Evolutionary conservation across 2,888 invertebrate species (phyloP).

Genomic region (Endotricha flammealis): DNA sequence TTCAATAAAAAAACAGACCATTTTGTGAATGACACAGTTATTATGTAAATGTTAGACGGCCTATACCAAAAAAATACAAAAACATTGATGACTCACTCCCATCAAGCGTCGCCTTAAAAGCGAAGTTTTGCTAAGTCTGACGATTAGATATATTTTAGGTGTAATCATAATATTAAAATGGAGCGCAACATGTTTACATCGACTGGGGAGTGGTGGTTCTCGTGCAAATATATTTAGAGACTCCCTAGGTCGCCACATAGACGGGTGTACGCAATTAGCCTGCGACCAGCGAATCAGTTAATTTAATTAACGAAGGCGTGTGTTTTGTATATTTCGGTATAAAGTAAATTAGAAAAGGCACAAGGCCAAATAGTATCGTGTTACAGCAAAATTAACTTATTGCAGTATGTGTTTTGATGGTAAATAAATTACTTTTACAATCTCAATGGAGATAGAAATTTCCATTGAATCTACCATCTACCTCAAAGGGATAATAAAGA

Average conservation of each 20-base stretch:
- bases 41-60: not conserved
- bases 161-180: slow-evolving; percentile 17
- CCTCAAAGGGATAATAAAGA: too few relatives aligned
- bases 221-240: slow-evolving; percentile 57
- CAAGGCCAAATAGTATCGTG: too few relatives aligned
- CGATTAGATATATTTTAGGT: slow-evolving; percentile 10
- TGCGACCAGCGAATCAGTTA: slow-evolving; percentile 40
- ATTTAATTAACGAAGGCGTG: slow-evolving; percentile 50
- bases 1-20: slow-evolving; percentile 32
- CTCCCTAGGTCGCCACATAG: slow-evolving; percentile 29
- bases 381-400: too few relatives aligned
- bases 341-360: slow-evolving; percentile 3
- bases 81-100: too few relatives aligned
- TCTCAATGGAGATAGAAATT: too few relatives aligned
- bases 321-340: slow-evolving; percentile 28
- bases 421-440: too few relatives aligned
- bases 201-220: slow-evolving; percentile 47
- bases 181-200: slow-evolving; percentile 38
- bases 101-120: too few relatives aligned
- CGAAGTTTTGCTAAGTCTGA: too few relatives aligned
- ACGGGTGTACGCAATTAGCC: slow-evolving; percentile 38
- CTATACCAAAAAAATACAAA: not conserved
- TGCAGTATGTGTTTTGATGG: too few relatives aligned
- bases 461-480: too few relatives aligned
- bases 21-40: not conserved